Evolutionary conservation across 2,113 vertebrate species (phyloP).

Genomic region (Gobiocypris rarus): DNA sequence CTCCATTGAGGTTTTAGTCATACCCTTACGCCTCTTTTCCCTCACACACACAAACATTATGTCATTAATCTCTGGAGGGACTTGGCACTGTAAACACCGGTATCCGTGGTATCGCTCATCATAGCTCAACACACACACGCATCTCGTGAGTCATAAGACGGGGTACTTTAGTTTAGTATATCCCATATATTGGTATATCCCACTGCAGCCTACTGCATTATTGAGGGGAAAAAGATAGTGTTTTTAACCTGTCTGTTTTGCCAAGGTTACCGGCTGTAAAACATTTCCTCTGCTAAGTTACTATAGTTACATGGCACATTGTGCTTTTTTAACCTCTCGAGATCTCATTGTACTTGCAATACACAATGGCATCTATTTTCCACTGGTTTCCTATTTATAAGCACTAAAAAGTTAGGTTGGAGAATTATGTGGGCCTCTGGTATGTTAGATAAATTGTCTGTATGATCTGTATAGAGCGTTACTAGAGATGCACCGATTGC

Average conservation of each 20-base stretch:
- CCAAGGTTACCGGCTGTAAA: neutral
- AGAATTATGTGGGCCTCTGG: neutral
- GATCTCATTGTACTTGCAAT: constrained; percentile 13
- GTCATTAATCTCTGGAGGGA: constrained; percentile 70
- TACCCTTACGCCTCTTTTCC: constrained; percentile 40
- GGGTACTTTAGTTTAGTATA: neutral
- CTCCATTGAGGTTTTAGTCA: constrained; percentile 53
- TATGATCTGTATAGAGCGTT: no score
- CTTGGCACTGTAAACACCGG: constrained; percentile 70
- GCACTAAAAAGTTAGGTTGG: constrained; percentile 6
- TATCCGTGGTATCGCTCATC: constrained; percentile 68
- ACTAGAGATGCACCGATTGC: no score
- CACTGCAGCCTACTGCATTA: neutral
- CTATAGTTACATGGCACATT: constrained; percentile 2
- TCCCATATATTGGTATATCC: no score
- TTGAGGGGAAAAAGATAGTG: neutral
- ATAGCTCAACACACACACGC: constrained; percentile 61
- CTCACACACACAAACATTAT: constrained; percentile 60
- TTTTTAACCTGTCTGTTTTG: neutral
- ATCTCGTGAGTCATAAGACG: neutral
- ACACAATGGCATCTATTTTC: constrained; percentile 41
- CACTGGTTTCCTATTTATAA: constrained; percentile 11
- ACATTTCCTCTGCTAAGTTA: constrained; percentile 7
- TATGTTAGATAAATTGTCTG: neutral
- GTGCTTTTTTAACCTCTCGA: constrained; percentile 10